Base-by-base conservation (phyloP, 2,888 invertebrate species). In the Muschampia plurimacula region DNA sequence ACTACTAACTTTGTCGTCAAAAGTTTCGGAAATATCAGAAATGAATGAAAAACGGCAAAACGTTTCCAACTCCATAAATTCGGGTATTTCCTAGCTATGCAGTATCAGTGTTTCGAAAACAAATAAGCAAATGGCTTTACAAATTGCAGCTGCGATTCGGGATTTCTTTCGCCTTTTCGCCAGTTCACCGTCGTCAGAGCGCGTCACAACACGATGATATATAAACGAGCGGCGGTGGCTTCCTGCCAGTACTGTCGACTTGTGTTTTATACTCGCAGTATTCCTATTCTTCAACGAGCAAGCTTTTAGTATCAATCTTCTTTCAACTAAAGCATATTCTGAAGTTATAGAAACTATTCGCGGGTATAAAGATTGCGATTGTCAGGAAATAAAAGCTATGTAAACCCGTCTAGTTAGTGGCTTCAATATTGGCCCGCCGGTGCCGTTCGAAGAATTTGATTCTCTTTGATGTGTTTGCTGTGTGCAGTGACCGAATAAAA, bases 181-280 rank as follows among this genome's bases (percentile, higher is more conserved):
- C 82, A 62, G 59, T 55, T 22, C 32, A 32, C 32, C 36, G 84
- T 87, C 85, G 86, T 84, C 86, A 84, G 55, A 28, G 28, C 57
- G 85, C 85, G 89, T 92, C 92, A 92, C 89, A 92, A 92, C 88
- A 92, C 84, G 83, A 86, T 90, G 89, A 93, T 91, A 90, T 91
- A 92, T 90, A 89, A 86, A 89, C 87, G 86, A 82, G 81, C 79
- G 77, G 75, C 81, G 83, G 84, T 93, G 92, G 92, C 91, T 77
- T 62, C 36, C 68, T 68, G 62, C 68, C 68, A 68, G 89, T 81
- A 81, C 82, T 86, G 85, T 81, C 83, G 86, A 76, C 79, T 79
- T 76, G 74, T 66, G 76, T 73, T 65, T 69, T 83, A 83, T 57
- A 88, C 81, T 89, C 64, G 41, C 64, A 57, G 57, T 57, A 57